phyloP scores from a whole-genome alignment of 2,888 invertebrate genomes.

The Eristalis intricaria region DNA sequence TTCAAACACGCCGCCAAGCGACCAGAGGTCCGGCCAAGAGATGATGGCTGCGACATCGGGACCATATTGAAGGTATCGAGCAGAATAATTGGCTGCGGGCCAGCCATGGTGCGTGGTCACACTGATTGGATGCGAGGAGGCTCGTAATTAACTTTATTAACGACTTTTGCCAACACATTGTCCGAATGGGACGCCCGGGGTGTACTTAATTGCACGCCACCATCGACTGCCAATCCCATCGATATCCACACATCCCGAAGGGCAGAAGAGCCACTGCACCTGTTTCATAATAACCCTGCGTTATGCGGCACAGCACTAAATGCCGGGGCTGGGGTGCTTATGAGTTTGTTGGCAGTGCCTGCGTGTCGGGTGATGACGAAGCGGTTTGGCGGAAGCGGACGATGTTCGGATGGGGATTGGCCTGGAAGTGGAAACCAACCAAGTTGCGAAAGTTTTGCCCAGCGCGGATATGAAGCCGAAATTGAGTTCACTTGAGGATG shows the following conservation, averaged over 20 bases:
- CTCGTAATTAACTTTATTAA: conserved; percentile 15
- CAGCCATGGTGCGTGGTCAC: background rate
- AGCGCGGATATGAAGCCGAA: too few species aligned
- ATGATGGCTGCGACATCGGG: background rate
- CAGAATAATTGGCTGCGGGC: background rate
- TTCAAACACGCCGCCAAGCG: background rate
- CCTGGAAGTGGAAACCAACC: too few species aligned
- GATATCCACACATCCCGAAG: background rate
- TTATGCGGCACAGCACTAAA: background rate
- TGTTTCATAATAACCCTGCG: background rate
- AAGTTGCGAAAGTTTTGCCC: too few species aligned
- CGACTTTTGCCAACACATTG: conserved; percentile 9
- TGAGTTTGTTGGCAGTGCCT: background rate
- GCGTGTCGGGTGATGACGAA: background rate
- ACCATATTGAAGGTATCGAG: conserved; percentile 1
- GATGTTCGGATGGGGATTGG: background rate
- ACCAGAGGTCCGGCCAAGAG: background rate
- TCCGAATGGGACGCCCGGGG: background rate
- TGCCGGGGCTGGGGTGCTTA: background rate
- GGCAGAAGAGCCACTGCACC: background rate
- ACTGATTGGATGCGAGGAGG: background rate
- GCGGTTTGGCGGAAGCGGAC: background rate
- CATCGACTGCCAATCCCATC: background rate
- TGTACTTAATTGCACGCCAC: background rate
- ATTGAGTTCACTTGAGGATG: too few species aligned